Conservation (phyloP, 2,797 vertebrate species). For the Hemitrygon akajei region DNA sequence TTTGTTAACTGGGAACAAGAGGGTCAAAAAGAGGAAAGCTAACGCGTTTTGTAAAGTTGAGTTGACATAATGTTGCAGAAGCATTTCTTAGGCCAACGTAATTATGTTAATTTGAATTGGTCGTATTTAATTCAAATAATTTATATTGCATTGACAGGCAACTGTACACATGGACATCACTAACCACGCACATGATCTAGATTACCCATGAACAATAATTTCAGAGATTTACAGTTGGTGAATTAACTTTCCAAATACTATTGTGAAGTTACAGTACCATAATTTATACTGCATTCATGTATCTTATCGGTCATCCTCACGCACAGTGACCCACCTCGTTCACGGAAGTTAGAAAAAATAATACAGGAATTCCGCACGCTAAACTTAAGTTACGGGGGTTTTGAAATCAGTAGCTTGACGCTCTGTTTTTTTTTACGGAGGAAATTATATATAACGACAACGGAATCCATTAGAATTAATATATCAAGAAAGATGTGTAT, state of each 20-base stretch:
- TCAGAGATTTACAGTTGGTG: neutral
- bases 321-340: neutral
- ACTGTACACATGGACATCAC: no score
- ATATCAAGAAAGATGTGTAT: neutral
- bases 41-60: neutral
- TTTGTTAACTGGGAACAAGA: no score
- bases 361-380: no score
- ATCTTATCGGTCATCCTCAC: neutral
- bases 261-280: no score
- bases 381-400: neutral
- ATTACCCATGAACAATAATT: neutral
- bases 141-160: neutral
- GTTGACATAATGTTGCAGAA: neutral
- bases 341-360: neutral
- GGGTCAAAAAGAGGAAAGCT: no score
- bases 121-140: neutral
- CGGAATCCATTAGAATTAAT: neutral
- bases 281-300: neutral
- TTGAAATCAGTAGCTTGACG: neutral
- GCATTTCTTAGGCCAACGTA: neutral
- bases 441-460: neutral
- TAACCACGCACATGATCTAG: neutral
- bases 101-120: neutral
- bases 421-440: neutral
- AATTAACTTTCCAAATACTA: neutral